phyloP scores from a whole-genome alignment of 1,140 invertebrate genomes.

The Zeugodacus cucurbitae region DNA sequence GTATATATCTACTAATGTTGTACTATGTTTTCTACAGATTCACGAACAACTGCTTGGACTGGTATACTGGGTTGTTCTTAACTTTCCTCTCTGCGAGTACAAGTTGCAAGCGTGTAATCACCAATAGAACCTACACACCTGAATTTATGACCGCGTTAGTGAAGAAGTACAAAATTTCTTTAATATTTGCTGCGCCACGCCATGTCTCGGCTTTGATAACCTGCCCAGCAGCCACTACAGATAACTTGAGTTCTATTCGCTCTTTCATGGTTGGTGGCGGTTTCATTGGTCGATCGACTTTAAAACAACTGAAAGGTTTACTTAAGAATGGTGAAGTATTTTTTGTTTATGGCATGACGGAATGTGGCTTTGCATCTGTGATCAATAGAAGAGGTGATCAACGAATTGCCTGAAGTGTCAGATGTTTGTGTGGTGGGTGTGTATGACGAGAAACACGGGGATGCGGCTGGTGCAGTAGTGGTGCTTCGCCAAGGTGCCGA shows the following conservation, averaged over 20 bases:
- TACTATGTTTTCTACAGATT: conserved; percentile 42
- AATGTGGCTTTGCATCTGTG: too few relatives aligned
- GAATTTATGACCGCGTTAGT: conserved; percentile 60
- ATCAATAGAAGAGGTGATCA: conserved; percentile 52
- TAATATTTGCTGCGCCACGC: conserved; percentile 51
- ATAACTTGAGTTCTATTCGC: conserved; percentile 49
- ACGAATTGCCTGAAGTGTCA: conserved; percentile 49
- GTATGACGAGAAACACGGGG: conserved; percentile 47
- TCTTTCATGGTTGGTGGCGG: conserved; percentile 53
- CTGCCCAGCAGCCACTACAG: conserved; percentile 49
- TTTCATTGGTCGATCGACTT: conserved; percentile 52
- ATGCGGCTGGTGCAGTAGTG: too few relatives aligned
- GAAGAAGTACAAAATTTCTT: conserved; percentile 58
- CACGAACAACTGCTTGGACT: conserved; percentile 59
- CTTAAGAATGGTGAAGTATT: conserved; percentile 53
- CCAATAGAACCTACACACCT: conserved; percentile 53
- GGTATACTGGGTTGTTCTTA: conserved; percentile 60
- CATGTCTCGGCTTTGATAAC: conserved; percentile 54
- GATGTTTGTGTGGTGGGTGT: conserved; percentile 56
- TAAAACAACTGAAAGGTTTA: conserved; percentile 53
- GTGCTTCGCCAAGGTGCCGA: conserved; percentile 42
- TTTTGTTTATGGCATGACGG: conserved; percentile 54
- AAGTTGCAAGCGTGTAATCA: conserved; percentile 53
- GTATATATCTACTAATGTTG: too few relatives aligned
- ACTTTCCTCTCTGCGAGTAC: conserved; percentile 51